Base-by-base conservation (phyloP, 2,797 vertebrate species). In the Lepilemur septentrionalis region DNA sequence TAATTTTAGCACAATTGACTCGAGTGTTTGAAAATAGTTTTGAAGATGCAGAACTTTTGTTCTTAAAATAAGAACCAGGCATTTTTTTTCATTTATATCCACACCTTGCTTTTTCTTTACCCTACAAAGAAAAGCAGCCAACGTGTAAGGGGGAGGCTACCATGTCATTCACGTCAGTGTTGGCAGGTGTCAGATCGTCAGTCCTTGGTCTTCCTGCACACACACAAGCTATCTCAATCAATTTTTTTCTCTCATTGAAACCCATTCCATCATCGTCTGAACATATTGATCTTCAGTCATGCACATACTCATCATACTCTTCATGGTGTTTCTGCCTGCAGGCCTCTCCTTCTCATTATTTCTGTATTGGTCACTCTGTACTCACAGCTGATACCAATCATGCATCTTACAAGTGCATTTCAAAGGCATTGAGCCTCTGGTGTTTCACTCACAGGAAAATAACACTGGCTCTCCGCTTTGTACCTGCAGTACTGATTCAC, bases 321-420 rank as follows among this genome's bases (percentile, higher is more conserved):
- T 95, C 96, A 32, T 63, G 35, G 94, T 78, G 79, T 96, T 96
- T 97, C 96, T 98, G 97, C 97, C 97, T 91, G 59, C 97, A 92
- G 98, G 96, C 89, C 95, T 97, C 73, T 89, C 91, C 41, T 95
- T 95, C 97, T 98, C 75, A 72, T 96, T 97, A 97, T 97, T 98
- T 97, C 93, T 97, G 38, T 93, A 72, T 92, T 98, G 97, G 94
- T 93, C 92, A 84, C 97, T 95, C 87, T 95, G 90, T 96, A 90
- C 93, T 96, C 95, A 41, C 84, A 97, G 97, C 96, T 96, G 91
- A 97, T 91, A 95, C 97, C 98, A 94, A 83, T 98, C 97, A 98
- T 35, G n/a, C 85, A 38, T 90, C 41, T 86, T 95, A 87, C 93
- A 97, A 98, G 97, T 95, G 30, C 91, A 80, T 98, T 98, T 98